phyloP scores from a whole-genome alignment of 2,888 invertebrate species.

The Oxycera nigricornis region DNA sequence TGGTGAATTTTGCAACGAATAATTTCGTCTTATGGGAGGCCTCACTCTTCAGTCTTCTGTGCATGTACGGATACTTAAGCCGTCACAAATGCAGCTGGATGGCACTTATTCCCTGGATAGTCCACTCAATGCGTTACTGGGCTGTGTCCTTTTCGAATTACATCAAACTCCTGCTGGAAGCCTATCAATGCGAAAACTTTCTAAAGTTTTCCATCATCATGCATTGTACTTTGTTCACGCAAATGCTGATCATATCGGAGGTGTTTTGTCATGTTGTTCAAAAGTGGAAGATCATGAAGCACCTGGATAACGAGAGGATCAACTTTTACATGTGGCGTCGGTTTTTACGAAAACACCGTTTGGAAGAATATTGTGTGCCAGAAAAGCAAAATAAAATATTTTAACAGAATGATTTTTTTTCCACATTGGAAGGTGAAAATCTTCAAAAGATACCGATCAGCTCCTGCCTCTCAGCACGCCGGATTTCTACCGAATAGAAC shows the following conservation, averaged over 20 bases:
- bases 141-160: background rate
- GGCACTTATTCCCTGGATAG: slow-evolving; percentile 11
- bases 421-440: no score
- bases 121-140: slow-evolving; percentile 19
- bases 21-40: slow-evolving; percentile 18
- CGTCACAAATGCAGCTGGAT: slow-evolving; percentile 22
- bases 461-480: no score
- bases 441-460: no score
- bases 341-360: slow-evolving; percentile 16
- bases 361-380: slow-evolving; percentile 13
- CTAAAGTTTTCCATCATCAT: slow-evolving; percentile 4
- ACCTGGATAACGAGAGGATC: slow-evolving; percentile 17
- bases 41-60: slow-evolving; percentile 9
- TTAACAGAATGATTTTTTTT: no score
- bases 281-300: slow-evolving; percentile 16
- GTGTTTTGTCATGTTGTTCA: slow-evolving; percentile 18
- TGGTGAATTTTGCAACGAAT: slow-evolving; percentile 5
- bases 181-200: slow-evolving; percentile 21
- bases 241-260: slow-evolving; percentile 15
- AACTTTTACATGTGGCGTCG: slow-evolving; percentile 7
- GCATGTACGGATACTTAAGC: slow-evolving; percentile 8
- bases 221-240: background rate
- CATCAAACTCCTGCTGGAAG: slow-evolving; percentile 9
- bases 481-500: no score
- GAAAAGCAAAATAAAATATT: background rate